Percentiles rank a stretch among this genome's conserved stretches.
Evolutionary conservation across 1,140 invertebrate genomes (phyloP).

Genomic region (Laupala kohalensis): DNA sequence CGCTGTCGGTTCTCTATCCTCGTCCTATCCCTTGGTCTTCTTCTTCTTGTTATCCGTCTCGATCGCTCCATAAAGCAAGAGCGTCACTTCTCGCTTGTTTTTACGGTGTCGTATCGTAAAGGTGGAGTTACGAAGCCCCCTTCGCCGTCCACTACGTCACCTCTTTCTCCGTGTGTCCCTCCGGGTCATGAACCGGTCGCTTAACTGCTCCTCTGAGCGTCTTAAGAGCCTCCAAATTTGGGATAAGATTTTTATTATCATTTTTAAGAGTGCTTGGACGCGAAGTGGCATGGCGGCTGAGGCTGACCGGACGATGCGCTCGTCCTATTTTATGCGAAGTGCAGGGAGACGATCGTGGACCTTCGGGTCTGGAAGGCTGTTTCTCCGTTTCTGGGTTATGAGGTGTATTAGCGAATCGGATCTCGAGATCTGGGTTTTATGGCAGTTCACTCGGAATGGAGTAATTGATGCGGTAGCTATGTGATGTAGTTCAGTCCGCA

Average conservation of each 20-base stretch:
- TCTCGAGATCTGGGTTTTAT: neutral
- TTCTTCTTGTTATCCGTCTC: too few species aligned
- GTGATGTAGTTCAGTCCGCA: too few species aligned
- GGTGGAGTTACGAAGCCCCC: neutral
- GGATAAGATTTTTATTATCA: neutral
- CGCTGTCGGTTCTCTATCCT: neutral
- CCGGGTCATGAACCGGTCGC: neutral
- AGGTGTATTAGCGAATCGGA: neutral
- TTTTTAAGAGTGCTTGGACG: neutral
- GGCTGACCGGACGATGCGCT: neutral
- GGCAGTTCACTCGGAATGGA: too few species aligned
- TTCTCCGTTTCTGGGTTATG: neutral
- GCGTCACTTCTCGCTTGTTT: neutral
- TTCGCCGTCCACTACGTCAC: too few species aligned
- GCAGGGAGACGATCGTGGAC: neutral
- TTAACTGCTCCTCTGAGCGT: neutral
- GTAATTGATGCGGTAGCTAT: too few species aligned
- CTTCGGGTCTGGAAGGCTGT: neutral
- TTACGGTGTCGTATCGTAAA: neutral
- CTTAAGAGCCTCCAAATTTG: neutral
- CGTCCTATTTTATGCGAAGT: neutral
- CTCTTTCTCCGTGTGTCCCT: neutral
- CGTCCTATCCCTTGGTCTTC: too few species aligned
- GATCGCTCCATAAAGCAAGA: neutral
- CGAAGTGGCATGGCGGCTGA: neutral